A percentile compares a stretch with the other conserved stretches of the same genome.
These are phyloP conservation scores for Zosterops lateralis DNA, from an alignment of 2,113 vertebrate genomes.

Conservation along the genomic window DNA sequence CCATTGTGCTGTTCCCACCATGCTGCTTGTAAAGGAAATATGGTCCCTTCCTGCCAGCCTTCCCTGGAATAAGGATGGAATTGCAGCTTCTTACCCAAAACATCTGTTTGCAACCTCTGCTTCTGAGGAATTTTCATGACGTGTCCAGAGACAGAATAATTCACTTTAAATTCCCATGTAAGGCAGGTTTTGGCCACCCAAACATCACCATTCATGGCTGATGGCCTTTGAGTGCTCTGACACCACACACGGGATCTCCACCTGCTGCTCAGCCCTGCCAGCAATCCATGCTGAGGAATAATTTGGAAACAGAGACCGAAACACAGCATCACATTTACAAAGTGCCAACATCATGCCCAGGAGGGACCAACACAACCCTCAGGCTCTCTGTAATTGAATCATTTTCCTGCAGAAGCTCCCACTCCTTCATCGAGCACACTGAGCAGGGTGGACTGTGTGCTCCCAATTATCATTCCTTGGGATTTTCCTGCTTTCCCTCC, in stretches of 20 bases:
- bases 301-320: neutral
- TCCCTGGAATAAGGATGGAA: rapidly evolving
- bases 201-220: neutral
- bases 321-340: rapidly evolving
- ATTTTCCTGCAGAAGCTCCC: neutral
- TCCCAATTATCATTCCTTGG: neutral
- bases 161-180: rapidly evolving
- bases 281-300: neutral
- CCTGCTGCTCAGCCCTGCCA: neutral
- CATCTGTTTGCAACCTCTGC: neutral
- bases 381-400: rapidly evolving
- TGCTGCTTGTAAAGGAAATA: neutral
- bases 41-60: rapidly evolving
- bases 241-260: neutral
- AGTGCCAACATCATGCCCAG: rapidly evolving
- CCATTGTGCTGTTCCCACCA: neutral
- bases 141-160: neutral
- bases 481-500: neutral
- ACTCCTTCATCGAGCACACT: rapidly evolving
- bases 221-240: neutral
- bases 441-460: neutral
- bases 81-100: neutral
- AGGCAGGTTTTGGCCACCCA: neutral
- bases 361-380: neutral
- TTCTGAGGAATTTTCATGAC: neutral